Percentiles rank a stretch among this genome's conserved stretches.
These are phyloP conservation scores for Arremon brunneinucha DNA, from an alignment of 2,797 vertebrate species.

Conservation along the genomic window DNA sequence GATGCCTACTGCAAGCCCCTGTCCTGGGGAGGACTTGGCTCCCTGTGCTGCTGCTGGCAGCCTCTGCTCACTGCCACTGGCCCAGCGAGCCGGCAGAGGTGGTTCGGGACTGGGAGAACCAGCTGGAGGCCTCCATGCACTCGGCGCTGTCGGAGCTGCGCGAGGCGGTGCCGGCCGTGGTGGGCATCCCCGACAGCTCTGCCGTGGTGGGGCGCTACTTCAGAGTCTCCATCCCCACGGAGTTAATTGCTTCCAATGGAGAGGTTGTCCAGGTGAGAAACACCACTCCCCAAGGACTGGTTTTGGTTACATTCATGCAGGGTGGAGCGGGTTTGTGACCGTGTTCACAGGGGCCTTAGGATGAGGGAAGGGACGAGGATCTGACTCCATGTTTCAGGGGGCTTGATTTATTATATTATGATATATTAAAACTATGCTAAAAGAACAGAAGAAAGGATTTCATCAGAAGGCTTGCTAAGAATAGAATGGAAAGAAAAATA, in stretches of 20 bases:
- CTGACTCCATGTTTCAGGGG: too few species aligned
- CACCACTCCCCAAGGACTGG: neutral
- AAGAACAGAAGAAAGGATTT: too few species aligned
- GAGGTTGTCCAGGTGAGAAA: conserved; percentile 86
- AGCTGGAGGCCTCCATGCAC: conserved; percentile 94
- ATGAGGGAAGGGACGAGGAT: too few species aligned
- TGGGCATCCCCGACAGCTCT: conserved; percentile 87
- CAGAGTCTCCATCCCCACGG: conserved; percentile 84
- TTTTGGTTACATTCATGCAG: neutral
- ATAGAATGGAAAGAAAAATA: too few species aligned
- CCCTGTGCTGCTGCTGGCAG: conserved; percentile 76
- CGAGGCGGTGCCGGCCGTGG: conserved; percentile 77
- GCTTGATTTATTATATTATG: too few species aligned
- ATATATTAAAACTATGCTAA: too few species aligned
- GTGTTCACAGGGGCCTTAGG: too few species aligned
- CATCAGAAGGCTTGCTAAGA: too few species aligned
- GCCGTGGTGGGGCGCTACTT: conserved; percentile 89
- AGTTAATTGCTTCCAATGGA: conserved; percentile 78
- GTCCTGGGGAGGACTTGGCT: conserved; percentile 83
- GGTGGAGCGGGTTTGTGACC: accelerated
- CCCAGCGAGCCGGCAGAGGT: conserved; percentile 78
- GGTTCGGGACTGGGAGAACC: conserved; percentile 80
- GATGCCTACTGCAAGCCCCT: conserved; percentile 50
- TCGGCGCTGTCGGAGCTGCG: conserved; percentile 82
- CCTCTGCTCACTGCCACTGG: conserved; percentile 73